These are phyloP conservation scores for Teleiodes luculella DNA, from an alignment of 2,888 invertebrate genomes.

Conservation along the genomic window DNA sequence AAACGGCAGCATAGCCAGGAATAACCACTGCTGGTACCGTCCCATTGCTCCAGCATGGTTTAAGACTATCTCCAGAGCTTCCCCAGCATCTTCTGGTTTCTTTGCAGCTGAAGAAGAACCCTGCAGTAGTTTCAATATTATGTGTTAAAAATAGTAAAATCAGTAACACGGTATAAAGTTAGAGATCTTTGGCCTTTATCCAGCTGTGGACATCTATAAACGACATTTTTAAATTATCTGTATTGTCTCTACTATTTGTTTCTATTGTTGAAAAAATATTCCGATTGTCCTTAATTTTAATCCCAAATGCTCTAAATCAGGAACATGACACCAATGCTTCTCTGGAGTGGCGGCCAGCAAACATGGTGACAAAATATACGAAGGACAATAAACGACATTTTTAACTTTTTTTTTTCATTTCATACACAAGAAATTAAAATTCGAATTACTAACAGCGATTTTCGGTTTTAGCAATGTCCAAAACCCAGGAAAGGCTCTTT, in stretches of 20 bases:
- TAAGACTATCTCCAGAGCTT: conserved; percentile 51
- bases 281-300: conserved; percentile 46
- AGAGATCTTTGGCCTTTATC: too few species aligned
- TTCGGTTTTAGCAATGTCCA: too few species aligned
- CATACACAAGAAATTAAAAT: too few species aligned
- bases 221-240: too few species aligned
- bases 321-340: conserved; percentile 59
- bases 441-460: too few species aligned
- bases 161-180: too few species aligned
- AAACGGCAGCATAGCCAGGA: conserved; percentile 58
- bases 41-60: conserved; percentile 58
- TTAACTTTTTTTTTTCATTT: too few species aligned
- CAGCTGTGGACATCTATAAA: too few species aligned
- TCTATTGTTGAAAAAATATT: not conserved
- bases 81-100: conserved; percentile 28
- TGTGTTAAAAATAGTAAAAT: too few species aligned
- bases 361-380: conserved; percentile 66
- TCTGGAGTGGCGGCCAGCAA: conserved; percentile 61
- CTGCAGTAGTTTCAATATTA: not conserved
- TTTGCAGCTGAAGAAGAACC: not conserved
- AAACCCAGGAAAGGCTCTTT: too few species aligned
- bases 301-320: conserved; percentile 50
- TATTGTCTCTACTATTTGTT: too few species aligned
- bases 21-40: conserved; percentile 57
- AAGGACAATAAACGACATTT: conserved; percentile 59